Conservation (phyloP, 2,888 invertebrate species). For the Ophonus ardosiacus region DNA sequence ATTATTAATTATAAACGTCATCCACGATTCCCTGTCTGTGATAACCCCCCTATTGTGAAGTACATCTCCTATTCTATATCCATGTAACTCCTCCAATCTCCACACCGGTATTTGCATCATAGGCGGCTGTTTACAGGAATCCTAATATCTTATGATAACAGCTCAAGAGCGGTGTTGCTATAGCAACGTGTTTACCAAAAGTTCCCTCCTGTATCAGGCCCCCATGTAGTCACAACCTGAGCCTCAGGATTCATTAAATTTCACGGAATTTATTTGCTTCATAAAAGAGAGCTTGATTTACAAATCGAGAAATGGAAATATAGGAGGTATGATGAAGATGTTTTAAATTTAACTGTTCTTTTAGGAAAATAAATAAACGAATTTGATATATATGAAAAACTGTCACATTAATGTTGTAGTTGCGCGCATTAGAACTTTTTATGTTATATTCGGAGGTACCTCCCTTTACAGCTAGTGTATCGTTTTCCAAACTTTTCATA, state of each 20-base stretch:
- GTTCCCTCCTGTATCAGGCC: background rate
- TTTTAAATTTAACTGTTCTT: no score
- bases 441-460: no score
- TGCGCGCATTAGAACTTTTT: no score
- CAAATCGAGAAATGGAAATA: background rate
- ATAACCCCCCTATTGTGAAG: background rate
- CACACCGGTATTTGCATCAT: conserved; percentile 15
- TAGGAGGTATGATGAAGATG: no score
- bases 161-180: conserved; percentile 12
- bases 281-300: background rate
- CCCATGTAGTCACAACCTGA: background rate
- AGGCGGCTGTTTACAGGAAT: conserved; percentile 34
- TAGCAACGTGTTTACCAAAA: conserved; percentile 25
- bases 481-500: no score
- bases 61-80: background rate
- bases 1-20: background rate
- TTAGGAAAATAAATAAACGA: no score
- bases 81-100: background rate
- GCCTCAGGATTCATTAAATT: background rate
- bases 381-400: no score
- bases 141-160: conserved; percentile 40
- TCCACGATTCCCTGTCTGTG: background rate
- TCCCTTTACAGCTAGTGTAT: no score
- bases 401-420: no score
- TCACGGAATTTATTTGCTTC: conserved; percentile 16